Conservation (phyloP, 2,888 invertebrate genomes). For the Smittia sp. region DNA sequence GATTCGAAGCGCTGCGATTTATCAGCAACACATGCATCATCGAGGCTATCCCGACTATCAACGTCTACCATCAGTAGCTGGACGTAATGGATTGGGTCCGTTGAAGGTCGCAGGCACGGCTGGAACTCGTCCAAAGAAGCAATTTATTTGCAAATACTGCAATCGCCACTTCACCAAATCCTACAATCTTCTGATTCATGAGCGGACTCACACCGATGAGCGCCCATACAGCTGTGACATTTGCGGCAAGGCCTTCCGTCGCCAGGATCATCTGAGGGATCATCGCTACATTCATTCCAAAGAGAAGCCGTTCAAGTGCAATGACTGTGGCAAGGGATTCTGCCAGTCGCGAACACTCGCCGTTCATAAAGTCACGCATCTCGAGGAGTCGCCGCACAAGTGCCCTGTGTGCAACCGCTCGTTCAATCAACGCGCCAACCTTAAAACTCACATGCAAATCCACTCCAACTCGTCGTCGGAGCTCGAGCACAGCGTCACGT, state of each 20-base stretch:
- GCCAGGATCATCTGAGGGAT: conserved; percentile 90
- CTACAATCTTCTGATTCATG: conserved; percentile 96
- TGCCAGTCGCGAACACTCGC: conserved; percentile 95
- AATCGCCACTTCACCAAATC: conserved; percentile 96
- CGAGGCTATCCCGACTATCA: conserved; percentile 57
- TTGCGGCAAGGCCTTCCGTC: conserved; percentile 91
- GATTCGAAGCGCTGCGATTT: conserved; percentile 69
- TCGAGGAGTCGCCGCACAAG: conserved; percentile 91
- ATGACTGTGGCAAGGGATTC: conserved; percentile 96
- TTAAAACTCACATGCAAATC: conserved; percentile 85
- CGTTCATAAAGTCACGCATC: conserved; percentile 90
- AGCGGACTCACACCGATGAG: conserved; percentile 95
- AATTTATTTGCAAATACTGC: conserved; percentile 98
- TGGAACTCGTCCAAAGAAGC: conserved; percentile 68
- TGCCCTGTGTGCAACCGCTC: conserved; percentile 84
- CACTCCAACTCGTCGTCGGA: conserved; percentile 61
- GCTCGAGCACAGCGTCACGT: conserved; percentile 57
- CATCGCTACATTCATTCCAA: conserved; percentile 97
- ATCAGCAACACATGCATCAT: conserved; percentile 54
- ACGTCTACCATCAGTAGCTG: conserved; percentile 54
- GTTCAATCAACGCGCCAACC: conserved; percentile 89
- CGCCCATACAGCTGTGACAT: conserved; percentile 95
- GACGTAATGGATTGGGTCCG: conserved; percentile 58
- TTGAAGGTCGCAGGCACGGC: conserved; percentile 59
- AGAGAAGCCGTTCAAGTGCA: conserved; percentile 97